Conservation (phyloP, 2,888 invertebrate species). For the Luperina testacea region DNA sequence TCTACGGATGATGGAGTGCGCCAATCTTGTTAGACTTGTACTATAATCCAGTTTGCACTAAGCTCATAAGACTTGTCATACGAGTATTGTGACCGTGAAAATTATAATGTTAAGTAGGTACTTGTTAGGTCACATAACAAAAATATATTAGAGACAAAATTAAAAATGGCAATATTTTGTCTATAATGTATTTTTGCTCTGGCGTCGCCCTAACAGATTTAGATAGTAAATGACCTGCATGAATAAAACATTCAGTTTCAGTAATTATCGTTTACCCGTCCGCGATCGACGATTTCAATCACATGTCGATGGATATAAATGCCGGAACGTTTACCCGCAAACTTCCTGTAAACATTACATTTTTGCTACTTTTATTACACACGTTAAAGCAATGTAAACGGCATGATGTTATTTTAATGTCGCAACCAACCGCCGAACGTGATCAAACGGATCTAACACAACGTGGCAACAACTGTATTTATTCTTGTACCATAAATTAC, state of each 20-base stretch:
- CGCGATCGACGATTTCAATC: constrained; percentile 44
- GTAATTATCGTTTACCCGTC: constrained; percentile 21
- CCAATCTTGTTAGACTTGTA: constrained; percentile 56
- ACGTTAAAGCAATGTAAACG: constrained; percentile 61
- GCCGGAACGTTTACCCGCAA: constrained; percentile 75
- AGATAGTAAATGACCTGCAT: neutral
- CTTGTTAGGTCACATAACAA: constrained; percentile 9
- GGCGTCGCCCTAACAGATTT: neutral
- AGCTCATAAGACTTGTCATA: constrained; percentile 58
- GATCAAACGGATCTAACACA: constrained; percentile 57
- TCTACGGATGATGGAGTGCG: constrained; percentile 46
- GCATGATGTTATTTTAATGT: constrained; percentile 64
- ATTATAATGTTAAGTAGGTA: constrained; percentile 18
- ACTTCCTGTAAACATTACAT: constrained; percentile 72
- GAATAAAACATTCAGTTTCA: constrained; percentile 23
- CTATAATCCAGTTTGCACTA: constrained; percentile 58
- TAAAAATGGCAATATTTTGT: neutral
- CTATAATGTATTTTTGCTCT: constrained; percentile 17
- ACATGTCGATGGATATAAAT: constrained; percentile 60
- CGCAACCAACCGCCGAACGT: constrained; percentile 54
- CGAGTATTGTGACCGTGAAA: constrained; percentile 64
- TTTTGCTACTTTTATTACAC: constrained; percentile 70
- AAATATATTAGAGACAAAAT: neutral
- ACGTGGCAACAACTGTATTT: constrained; percentile 50
- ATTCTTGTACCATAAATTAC: constrained; percentile 46